Evolutionary conservation across 2,113 vertebrate species (phyloP).

Genomic region (Alaudala cheleensis): DNA sequence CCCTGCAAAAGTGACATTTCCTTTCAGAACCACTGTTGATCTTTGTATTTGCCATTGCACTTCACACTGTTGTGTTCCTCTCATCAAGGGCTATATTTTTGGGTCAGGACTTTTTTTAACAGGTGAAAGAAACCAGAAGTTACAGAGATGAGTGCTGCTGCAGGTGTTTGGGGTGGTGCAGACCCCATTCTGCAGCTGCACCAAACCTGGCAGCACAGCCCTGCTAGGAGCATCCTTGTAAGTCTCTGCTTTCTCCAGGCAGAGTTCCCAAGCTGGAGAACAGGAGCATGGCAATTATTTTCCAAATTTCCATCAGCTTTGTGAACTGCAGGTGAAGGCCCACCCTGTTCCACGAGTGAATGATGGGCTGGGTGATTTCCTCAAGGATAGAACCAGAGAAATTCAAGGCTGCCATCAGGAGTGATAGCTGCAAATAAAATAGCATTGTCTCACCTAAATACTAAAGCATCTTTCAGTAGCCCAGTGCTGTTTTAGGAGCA

Average conservation of each 20-base stretch:
- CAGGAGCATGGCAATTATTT: not conserved
- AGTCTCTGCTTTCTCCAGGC: not conserved
- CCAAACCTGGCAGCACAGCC: not conserved
- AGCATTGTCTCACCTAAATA: not conserved
- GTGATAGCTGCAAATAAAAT: not conserved
- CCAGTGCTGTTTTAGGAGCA: not conserved
- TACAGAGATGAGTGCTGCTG: not conserved
- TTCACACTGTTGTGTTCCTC: not conserved
- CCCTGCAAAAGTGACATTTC: not conserved
- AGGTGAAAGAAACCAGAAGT: not conserved
- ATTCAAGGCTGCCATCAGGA: not conserved
- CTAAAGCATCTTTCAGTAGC: not conserved
- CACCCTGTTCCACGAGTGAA: not conserved
- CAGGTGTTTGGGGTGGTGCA: not conserved
- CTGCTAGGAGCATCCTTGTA: not conserved
- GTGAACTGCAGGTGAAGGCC: not conserved
- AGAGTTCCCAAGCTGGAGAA: not conserved
- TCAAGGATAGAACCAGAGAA: not conserved
- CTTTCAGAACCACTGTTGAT: not conserved
- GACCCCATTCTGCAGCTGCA: not conserved
- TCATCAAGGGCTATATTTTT: not conserved
- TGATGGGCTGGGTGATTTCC: not conserved
- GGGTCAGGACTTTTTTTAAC: not conserved
- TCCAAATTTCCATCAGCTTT: not conserved
- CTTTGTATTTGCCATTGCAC: not conserved